Conservation (phyloP, 2,797 vertebrate species). For the Argentina silus region DNA sequence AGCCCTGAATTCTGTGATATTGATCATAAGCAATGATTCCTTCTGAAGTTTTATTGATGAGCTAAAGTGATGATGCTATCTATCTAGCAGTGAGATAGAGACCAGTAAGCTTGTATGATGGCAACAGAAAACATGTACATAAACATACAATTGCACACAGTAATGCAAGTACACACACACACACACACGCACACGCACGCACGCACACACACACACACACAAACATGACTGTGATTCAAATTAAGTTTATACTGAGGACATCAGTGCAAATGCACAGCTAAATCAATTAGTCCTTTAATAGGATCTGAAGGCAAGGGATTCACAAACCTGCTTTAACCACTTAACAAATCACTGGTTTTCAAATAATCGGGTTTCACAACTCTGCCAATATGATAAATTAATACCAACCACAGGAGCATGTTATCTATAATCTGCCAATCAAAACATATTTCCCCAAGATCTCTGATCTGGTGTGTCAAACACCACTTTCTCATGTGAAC, state of each 20-base stretch:
- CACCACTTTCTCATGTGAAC: too few relatives aligned
- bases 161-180: neutral
- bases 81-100: neutral
- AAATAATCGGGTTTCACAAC: neutral
- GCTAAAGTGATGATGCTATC: neutral
- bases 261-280: neutral
- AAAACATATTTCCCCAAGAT: too few relatives aligned
- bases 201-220: neutral
- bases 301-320: neutral
- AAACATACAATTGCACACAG: constrained; percentile 2
- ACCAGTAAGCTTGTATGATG: neutral
- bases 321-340: too few relatives aligned
- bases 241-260: neutral
- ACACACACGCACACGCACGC: neutral
- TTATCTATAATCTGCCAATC: neutral
- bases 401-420: neutral
- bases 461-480: too few relatives aligned
- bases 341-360: neutral
- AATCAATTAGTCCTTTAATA: neutral
- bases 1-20: constrained; percentile 25
- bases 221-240: neutral
- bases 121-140: constrained; percentile 10
- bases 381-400: neutral
- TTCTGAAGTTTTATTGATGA: neutral
- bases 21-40: constrained; percentile 21